Percentiles rank a stretch among this genome's conserved stretches.
These are phyloP conservation scores for Morus bassanus DNA, from an alignment of 2,797 vertebrate species.

Conservation along the genomic window DNA sequence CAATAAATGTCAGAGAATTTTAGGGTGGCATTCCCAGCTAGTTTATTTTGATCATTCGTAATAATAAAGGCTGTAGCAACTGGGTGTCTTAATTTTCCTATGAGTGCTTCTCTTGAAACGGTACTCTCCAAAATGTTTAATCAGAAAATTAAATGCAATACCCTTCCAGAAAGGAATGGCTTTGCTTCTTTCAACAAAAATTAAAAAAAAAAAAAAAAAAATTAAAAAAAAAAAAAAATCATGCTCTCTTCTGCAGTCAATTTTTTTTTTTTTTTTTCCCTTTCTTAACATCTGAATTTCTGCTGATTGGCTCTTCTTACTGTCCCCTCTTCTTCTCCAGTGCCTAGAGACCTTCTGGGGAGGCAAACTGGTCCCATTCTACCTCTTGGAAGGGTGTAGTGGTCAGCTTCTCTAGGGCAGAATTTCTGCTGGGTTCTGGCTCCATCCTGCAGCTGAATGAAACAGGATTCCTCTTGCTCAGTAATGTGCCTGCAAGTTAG, in stretches of 20 bases:
- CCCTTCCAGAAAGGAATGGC: not conserved
- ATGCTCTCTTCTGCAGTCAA: not conserved
- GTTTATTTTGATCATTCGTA: not conserved
- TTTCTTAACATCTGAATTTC: not conserved
- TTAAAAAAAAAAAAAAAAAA: not conserved
- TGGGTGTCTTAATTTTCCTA: not conserved
- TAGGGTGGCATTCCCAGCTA: not conserved
- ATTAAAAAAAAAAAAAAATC: not conserved
- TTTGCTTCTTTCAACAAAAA: not conserved
- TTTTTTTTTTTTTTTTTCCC: fast-evolving
- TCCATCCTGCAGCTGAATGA: not conserved
- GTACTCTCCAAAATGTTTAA: not conserved
- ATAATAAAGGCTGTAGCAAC: not conserved
- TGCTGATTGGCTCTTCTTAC: not conserved
- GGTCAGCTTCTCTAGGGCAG: not conserved
- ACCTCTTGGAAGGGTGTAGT: not conserved
- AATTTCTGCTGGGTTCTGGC: not conserved
- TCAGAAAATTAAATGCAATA: constrained; percentile 13
- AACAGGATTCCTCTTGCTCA: not conserved
- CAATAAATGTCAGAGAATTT: not conserved
- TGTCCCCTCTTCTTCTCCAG: not conserved
- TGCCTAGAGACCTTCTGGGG: not conserved
- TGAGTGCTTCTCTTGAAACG: not conserved
- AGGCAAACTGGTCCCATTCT: not conserved
- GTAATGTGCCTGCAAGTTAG: not conserved